phyloP scores from a whole-genome alignment of 1,140 invertebrate species.

The Drosophila kanapiae region DNA sequence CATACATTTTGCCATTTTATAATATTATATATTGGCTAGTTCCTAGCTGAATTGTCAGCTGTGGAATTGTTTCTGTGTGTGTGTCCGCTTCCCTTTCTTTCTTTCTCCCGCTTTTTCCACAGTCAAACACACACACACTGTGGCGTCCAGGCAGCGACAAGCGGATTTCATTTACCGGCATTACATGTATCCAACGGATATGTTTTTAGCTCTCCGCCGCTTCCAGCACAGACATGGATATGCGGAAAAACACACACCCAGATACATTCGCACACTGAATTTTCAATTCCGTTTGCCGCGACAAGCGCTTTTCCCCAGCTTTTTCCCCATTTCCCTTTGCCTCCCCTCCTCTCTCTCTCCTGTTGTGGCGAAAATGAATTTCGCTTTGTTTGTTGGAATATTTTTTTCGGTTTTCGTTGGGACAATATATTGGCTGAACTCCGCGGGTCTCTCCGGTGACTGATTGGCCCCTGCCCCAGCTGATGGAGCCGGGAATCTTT shows the following conservation, averaged over 20 bases:
- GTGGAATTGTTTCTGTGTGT: not conserved
- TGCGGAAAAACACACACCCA: slow-evolving; percentile 54
- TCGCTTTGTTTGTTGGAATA: slow-evolving; percentile 81
- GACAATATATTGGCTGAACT: slow-evolving; percentile 68
- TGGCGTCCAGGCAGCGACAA: slow-evolving; percentile 63
- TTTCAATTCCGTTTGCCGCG: slow-evolving; percentile 82
- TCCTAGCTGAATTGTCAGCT: not conserved
- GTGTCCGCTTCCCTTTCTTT: not conserved
- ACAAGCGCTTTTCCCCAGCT: slow-evolving; percentile 53
- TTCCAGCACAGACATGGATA: slow-evolving; percentile 74
- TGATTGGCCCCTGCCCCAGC: slow-evolving; percentile 59
- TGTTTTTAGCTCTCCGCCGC: slow-evolving; percentile 74
- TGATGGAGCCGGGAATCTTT: slow-evolving; percentile 18
- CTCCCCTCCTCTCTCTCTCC: slow-evolving; percentile 3
- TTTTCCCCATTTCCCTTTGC: slow-evolving; percentile 10
- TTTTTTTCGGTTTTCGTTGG: slow-evolving; percentile 54
- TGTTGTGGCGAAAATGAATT: slow-evolving; percentile 69
- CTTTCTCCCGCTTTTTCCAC: slow-evolving; percentile 12
- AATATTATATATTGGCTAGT: not conserved
- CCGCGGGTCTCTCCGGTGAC: slow-evolving; percentile 43
- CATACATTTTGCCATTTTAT: too few relatives aligned
- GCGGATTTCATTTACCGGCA: slow-evolving; percentile 83
- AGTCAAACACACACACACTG: slow-evolving; percentile 11
- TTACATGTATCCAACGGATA: slow-evolving; percentile 83
- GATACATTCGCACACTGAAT: slow-evolving; percentile 53